Evolutionary conservation across 2,113 vertebrate species (phyloP).

Genomic region (Polypterus bichir): DNA sequence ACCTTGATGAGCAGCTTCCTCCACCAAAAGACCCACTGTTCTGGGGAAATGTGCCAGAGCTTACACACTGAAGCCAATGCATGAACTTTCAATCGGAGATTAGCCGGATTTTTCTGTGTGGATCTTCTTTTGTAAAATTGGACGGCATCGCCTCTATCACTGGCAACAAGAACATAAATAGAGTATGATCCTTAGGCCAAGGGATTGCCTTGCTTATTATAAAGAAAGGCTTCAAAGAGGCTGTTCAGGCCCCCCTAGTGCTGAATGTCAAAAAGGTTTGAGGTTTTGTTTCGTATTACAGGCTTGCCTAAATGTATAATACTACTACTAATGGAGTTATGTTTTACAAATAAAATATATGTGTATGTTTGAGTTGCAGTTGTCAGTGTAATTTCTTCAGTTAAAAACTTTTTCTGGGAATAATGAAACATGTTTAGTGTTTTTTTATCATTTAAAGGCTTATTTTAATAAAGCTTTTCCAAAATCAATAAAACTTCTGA

Average conservation of each 20-base stretch:
- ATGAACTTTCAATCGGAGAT: constrained; percentile 76
- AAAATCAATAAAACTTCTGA: too few relatives aligned
- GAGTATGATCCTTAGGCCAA: constrained; percentile 67
- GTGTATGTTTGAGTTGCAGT: too few relatives aligned
- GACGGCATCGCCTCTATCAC: constrained; percentile 59
- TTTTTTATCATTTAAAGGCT: too few relatives aligned
- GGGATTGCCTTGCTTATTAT: constrained; percentile 64
- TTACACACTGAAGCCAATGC: constrained; percentile 66
- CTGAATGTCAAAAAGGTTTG: constrained; percentile 41
- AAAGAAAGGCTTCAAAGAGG: constrained; percentile 59
- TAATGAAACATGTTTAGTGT: too few relatives aligned
- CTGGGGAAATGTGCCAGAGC: constrained; percentile 67
- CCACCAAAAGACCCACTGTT: constrained; percentile 50
- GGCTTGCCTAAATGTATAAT: constrained; percentile 37
- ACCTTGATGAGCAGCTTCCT: constrained; percentile 41
- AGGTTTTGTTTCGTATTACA: constrained; percentile 36
- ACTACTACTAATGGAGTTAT: too few relatives aligned
- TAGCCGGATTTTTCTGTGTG: constrained; percentile 73
- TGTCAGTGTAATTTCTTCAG: too few relatives aligned
- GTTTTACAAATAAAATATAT: too few relatives aligned
- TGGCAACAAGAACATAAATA: constrained; percentile 66
- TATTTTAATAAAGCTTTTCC: too few relatives aligned
- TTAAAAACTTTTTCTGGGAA: too few relatives aligned
- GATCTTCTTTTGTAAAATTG: constrained; percentile 76
- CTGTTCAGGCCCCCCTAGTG: constrained; percentile 45